A percentile compares a stretch with the other conserved stretches of the same genome.
phyloP scores from a whole-genome alignment of 2,113 vertebrate species.

The Hippoglossus stenolepis region DNA sequence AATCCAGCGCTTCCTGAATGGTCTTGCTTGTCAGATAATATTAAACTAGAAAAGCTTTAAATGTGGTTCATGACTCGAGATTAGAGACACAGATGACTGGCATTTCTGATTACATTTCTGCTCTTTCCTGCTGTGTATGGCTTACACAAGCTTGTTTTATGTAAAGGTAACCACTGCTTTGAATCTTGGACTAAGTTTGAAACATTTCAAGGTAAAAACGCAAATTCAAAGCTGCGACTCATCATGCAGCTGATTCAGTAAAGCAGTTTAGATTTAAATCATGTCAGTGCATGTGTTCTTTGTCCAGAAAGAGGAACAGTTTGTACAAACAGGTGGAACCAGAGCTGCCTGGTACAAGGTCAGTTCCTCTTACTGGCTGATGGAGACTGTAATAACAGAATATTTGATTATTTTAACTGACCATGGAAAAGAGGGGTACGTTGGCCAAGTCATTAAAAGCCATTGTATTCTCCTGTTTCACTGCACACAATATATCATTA shows the following conservation, averaged over 20 bases:
- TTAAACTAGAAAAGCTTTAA: neutral
- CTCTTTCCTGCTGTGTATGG: too few species aligned
- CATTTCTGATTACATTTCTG: neutral
- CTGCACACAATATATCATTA: neutral
- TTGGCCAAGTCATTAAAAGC: neutral
- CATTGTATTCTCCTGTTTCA: neutral
- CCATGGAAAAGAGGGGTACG: neutral
- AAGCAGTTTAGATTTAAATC: neutral
- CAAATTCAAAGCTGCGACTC: neutral
- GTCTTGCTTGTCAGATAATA: conserved; percentile 11
- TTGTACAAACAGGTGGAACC: neutral
- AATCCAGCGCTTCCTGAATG: neutral
- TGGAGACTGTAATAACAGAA: neutral
- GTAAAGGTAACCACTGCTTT: neutral
- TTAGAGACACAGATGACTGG: neutral
- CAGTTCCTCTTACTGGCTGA: neutral
- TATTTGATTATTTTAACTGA: conserved; percentile 1
- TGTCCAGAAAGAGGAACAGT: neutral
- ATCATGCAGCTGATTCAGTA: neutral
- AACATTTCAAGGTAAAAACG: conserved; percentile 15
- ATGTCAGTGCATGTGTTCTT: neutral
- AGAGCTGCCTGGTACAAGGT: neutral
- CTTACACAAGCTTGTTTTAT: neutral
- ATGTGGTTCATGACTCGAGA: neutral
- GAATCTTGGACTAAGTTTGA: neutral